These are phyloP conservation scores for Sclerodermus sp. DNA, from an alignment of 2,888 invertebrate species.

Conservation along the genomic window DNA sequence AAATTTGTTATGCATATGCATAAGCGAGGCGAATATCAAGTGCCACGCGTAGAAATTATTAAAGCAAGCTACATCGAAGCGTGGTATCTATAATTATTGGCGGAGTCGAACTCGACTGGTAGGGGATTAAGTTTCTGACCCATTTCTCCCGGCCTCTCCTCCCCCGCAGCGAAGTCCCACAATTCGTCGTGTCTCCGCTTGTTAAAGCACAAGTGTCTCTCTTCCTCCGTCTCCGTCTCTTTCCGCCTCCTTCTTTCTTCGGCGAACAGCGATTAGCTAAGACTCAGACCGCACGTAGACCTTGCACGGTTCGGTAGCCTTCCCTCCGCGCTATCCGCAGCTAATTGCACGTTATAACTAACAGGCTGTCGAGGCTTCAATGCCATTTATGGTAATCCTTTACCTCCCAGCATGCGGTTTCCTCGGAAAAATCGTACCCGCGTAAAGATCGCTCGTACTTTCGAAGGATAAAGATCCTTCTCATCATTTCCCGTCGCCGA, in stretches of 20 bases:
- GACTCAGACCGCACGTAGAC: slow-evolving; percentile 45
- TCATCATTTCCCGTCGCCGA: too few species aligned
- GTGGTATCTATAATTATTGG: slow-evolving; percentile 19
- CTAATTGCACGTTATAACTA: slow-evolving; percentile 49
- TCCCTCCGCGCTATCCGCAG: slow-evolving; percentile 31
- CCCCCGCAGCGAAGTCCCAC: not conserved
- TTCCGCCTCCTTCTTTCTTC: slow-evolving; percentile 6
- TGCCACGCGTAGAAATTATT: too few species aligned
- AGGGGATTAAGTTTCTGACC: slow-evolving; percentile 32
- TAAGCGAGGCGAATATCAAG: too few species aligned
- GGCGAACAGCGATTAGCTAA: slow-evolving; percentile 47
- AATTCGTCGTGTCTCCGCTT: not conserved
- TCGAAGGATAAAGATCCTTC: too few species aligned
- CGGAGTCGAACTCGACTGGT: slow-evolving; percentile 11
- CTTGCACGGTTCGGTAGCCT: slow-evolving; percentile 47
- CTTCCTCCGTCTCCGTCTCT: slow-evolving; percentile 8
- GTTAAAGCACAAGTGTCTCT: too few species aligned
- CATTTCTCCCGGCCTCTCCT: slow-evolving; percentile 20
- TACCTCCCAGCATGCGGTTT: too few species aligned
- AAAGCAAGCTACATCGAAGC: too few species aligned
- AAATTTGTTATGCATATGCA: too few species aligned
- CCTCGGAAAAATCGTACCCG: too few species aligned
- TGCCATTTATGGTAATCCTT: slow-evolving; percentile 46
- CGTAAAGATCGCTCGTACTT: too few species aligned
- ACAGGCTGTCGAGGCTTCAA: slow-evolving; percentile 35